Evolutionary conservation across 2,888 invertebrate genomes (phyloP).

Genomic region (Luperina testacea): DNA sequence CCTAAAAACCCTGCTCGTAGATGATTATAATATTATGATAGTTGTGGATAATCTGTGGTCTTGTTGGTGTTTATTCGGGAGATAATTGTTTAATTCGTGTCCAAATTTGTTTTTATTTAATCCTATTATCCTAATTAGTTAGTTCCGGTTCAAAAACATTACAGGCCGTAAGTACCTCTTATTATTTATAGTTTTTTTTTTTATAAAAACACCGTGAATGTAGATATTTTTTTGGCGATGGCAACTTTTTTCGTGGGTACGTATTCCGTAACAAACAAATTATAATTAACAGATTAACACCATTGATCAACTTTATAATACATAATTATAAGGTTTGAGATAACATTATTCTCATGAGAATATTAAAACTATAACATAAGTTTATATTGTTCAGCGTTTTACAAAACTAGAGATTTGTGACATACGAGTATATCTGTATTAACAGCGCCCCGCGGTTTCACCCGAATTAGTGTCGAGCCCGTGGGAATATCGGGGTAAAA

Average conservation of each 20-base stretch:
- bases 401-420: too few relatives aligned
- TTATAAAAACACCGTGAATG: background rate
- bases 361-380: too few relatives aligned
- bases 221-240: background rate
- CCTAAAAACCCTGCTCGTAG: background rate
- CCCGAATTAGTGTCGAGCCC: too few relatives aligned
- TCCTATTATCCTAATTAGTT: slow-evolving; percentile 18
- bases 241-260: background rate
- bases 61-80: slow-evolving; percentile 21
- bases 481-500: too few relatives aligned
- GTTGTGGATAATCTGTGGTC: slow-evolving; percentile 8
- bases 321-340: too few relatives aligned
- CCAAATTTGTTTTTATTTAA: slow-evolving; percentile 31
- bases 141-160: slow-evolving; percentile 30
- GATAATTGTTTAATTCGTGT: slow-evolving; percentile 6
- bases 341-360: too few relatives aligned
- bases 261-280: background rate
- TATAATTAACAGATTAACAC: background rate
- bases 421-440: too few relatives aligned
- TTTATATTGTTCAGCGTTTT: too few relatives aligned
- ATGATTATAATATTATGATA: background rate
- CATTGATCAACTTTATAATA: background rate
- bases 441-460: too few relatives aligned
- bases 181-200: slow-evolving; percentile 13
- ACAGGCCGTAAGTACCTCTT: background rate